These are phyloP conservation scores for Pimpla rufipes DNA, from an alignment of 2,888 invertebrate genomes.

Conservation along the genomic window DNA sequence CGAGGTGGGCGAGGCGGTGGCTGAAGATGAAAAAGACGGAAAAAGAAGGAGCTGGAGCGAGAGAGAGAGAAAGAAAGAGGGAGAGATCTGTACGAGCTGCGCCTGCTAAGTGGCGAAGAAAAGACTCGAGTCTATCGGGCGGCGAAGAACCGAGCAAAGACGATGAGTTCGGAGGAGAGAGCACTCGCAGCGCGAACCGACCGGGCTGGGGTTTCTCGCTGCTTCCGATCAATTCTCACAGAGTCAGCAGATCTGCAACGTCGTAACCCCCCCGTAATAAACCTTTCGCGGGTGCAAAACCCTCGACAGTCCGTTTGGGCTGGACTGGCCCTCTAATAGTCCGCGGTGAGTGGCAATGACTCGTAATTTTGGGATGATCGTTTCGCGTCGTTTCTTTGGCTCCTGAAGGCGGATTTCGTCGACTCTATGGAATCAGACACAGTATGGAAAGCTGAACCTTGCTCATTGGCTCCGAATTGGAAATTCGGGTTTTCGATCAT, in stretches of 20 bases:
- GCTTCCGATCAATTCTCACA: conserved; percentile 59
- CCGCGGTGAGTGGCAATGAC: background rate
- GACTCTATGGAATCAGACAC: background rate
- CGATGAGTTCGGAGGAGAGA: conserved; percentile 57
- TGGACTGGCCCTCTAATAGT: conserved; percentile 17
- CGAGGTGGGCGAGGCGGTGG: conserved; percentile 58
- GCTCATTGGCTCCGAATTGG: too few species aligned
- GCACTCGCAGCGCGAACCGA: conserved; percentile 47
- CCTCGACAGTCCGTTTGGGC: conserved; percentile 21
- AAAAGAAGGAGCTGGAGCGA: conserved; percentile 16
- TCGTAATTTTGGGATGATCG: background rate
- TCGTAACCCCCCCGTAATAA: conserved; percentile 65
- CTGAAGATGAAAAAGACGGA: conserved; percentile 67
- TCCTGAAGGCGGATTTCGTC: background rate
- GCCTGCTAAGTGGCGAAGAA: conserved; percentile 79
- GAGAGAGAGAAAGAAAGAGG: conserved; percentile 44
- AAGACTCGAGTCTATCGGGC: conserved; percentile 74
- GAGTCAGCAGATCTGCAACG: conserved; percentile 69
- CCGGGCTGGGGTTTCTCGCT: conserved; percentile 33
- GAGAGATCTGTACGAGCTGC: conserved; percentile 71
- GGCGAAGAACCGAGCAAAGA: conserved; percentile 52
- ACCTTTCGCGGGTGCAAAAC: conserved; percentile 55
- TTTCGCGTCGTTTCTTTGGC: background rate
- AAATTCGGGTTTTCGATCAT: too few species aligned
- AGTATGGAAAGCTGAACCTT: too few species aligned